Evolutionary conservation across 2,888 invertebrate species (phyloP).

Genomic region (Glyphotaelius pellucidus): DNA sequence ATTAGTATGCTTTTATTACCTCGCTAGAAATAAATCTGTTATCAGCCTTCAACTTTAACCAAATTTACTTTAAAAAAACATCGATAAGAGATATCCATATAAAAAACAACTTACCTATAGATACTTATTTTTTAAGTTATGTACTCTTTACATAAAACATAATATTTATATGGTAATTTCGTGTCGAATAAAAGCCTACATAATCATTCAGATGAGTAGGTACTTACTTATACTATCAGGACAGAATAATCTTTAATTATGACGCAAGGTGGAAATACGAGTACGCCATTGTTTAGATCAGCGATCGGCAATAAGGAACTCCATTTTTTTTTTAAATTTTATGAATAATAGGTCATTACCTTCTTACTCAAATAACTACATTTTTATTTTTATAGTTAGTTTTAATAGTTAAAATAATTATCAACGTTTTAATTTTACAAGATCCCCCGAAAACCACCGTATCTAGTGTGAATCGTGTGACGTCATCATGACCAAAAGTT

Average conservation of each 20-base stretch:
- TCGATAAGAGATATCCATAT: not conserved
- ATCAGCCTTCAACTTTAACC: not conserved
- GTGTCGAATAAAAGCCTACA: not conserved
- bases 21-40: not conserved
- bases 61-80: not conserved
- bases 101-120: not conserved
- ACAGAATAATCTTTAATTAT: slow-evolving; percentile 1
- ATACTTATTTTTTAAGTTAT: no score
- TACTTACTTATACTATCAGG: not conserved
- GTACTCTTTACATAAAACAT: no score
- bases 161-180: not conserved
- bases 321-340: no score
- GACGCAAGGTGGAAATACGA: not conserved
- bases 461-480: no score
- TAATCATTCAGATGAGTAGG: not conserved
- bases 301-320: no score
- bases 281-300: not conserved
- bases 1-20: not conserved
- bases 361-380: no score
- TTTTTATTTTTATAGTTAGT: no score
- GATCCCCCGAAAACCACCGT: no score
- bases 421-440: no score
- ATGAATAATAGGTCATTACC: no score
- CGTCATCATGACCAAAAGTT: no score
- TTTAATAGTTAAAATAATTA: no score